Percentiles rank a stretch among this genome's conserved stretches.
These are phyloP conservation scores for Bucorvus abyssinicus DNA, from an alignment of 2,797 vertebrate genomes.

Conservation along the genomic window DNA sequence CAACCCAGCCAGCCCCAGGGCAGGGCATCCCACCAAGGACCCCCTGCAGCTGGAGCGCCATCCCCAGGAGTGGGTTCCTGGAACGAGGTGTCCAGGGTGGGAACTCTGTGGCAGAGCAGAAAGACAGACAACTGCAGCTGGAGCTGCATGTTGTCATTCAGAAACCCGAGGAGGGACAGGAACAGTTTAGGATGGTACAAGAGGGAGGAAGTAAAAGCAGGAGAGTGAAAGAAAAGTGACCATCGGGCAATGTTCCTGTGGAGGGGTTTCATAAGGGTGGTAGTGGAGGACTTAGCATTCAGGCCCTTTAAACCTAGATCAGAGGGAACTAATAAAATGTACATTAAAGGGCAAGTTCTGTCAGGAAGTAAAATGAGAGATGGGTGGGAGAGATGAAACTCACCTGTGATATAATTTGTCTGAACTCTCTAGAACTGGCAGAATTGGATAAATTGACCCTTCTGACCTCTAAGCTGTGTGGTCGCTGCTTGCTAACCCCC, in stretches of 20 bases:
- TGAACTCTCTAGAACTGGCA: not conserved
- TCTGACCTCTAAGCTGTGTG: not conserved
- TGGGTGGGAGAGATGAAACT: not conserved
- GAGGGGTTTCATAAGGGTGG: not conserved
- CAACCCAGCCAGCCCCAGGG: not conserved
- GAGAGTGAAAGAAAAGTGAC: not conserved
- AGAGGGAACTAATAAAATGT: not conserved
- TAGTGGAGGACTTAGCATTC: not conserved
- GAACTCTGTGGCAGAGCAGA: not conserved
- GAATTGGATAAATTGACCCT: not conserved
- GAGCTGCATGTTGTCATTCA: not conserved
- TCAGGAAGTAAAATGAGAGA: not conserved
- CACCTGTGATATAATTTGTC: not conserved
- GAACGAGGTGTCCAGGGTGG: accelerated
- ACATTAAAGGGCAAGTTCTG: not conserved
- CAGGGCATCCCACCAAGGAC: accelerated
- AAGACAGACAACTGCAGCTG: not conserved
- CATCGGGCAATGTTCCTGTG: not conserved
- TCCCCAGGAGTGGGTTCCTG: not conserved
- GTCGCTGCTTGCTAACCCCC: not conserved
- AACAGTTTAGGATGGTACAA: not conserved
- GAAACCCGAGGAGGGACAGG: not conserved
- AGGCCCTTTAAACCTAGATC: not conserved
- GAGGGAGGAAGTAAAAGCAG: not conserved
- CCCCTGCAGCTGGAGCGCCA: not conserved